Evolutionary conservation across 2,113 vertebrate genomes (phyloP).

Genomic region (Myiopsitta monachus): DNA sequence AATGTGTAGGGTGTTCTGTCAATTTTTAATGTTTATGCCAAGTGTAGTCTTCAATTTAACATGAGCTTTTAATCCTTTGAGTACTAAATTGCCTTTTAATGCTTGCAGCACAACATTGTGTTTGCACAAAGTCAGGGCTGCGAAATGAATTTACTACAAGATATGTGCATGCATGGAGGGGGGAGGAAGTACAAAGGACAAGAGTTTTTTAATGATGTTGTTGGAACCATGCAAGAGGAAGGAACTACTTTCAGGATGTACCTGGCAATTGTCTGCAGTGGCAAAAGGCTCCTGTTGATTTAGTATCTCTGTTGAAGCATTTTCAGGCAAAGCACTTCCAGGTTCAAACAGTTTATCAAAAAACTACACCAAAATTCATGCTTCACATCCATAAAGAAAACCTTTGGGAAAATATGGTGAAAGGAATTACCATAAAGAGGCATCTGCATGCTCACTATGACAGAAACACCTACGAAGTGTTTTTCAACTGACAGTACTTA

Average conservation of each 20-base stretch:
- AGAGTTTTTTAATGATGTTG: constrained; percentile 22
- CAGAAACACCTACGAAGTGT: neutral
- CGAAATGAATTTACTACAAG: constrained; percentile 88
- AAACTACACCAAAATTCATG: neutral
- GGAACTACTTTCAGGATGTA: constrained; percentile 15
- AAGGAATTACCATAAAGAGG: neutral
- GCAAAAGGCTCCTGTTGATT: constrained; percentile 16
- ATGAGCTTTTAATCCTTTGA: constrained; percentile 96
- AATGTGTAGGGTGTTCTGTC: constrained; percentile 90
- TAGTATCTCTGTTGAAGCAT: neutral
- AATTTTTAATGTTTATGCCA: constrained; percentile 95
- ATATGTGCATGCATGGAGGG: constrained; percentile 55
- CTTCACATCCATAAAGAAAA: neutral
- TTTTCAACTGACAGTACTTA: neutral
- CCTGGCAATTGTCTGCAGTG: constrained; percentile 37
- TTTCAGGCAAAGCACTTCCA: neutral
- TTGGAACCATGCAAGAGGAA: constrained; percentile 2
- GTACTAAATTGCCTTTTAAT: constrained; percentile 97
- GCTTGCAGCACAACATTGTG: constrained; percentile 87
- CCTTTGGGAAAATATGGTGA: neutral
- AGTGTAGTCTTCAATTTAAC: constrained; percentile 98
- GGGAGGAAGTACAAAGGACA: constrained; percentile 1
- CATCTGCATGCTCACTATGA: neutral
- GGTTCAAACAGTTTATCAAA: neutral
- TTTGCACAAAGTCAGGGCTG: constrained; percentile 86